Evolutionary conservation across 1,140 invertebrate species (phyloP).

Genomic region (Chrysomallon squamiferum): DNA sequence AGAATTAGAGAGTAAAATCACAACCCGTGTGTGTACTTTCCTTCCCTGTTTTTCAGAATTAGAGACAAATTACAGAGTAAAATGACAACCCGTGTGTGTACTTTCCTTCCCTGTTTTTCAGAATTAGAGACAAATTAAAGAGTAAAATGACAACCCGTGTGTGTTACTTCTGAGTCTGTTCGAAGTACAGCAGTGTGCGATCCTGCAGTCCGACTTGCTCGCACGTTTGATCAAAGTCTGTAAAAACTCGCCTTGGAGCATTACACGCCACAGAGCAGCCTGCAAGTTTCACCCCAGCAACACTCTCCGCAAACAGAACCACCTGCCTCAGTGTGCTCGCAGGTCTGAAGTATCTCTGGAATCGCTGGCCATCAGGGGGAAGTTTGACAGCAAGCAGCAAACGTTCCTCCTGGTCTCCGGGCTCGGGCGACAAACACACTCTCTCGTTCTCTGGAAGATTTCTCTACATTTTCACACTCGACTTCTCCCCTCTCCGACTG

Average conservation of each 20-base stretch:
- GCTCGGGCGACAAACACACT: background rate
- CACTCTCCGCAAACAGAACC: background rate
- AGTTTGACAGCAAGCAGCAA: conserved; percentile 6
- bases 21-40: too few relatives aligned
- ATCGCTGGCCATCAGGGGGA: background rate
- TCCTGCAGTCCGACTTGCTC: background rate
- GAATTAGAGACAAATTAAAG: too few relatives aligned
- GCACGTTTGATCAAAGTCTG: background rate
- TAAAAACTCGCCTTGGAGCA: background rate
- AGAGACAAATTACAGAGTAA: too few relatives aligned
- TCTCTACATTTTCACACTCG: background rate
- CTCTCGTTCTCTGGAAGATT: background rate
- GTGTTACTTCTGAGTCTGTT: too few relatives aligned
- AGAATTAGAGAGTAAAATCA: too few relatives aligned
- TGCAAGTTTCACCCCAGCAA: background rate
- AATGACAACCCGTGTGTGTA: too few relatives aligned
- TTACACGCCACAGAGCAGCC: background rate
- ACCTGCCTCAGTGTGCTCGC: background rate
- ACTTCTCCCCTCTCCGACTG: background rate
- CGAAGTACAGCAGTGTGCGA: background rate
- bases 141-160: too few relatives aligned
- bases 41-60: too few relatives aligned
- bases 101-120: too few relatives aligned
- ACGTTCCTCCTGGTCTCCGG: background rate
- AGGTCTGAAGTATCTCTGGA: background rate